These are phyloP conservation scores for Triplophysa yarkandensis DNA, from an alignment of 2,797 vertebrate genomes.

Conservation along the genomic window DNA sequence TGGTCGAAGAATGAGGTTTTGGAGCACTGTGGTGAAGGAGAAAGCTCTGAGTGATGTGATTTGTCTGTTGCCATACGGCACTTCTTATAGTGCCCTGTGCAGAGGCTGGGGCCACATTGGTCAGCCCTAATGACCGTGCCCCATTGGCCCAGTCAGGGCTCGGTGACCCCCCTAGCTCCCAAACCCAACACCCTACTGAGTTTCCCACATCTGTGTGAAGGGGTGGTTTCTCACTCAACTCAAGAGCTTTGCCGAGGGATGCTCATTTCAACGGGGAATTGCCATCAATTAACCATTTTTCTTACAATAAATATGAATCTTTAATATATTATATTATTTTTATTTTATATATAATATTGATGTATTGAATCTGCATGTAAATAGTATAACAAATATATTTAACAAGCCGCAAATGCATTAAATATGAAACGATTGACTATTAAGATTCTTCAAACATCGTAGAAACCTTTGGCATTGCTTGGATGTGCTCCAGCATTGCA, in stretches of 20 bases:
- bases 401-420: no score
- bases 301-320: not conserved
- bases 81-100: conserved; percentile 85
- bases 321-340: no score
- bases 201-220: conserved; percentile 80
- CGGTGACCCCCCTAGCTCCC: conserved; percentile 67
- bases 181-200: conserved; percentile 75
- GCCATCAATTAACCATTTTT: conserved; percentile 35
- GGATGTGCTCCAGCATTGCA: no score
- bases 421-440: no score
- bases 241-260: conserved; percentile 16
- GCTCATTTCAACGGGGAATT: conserved; percentile 40
- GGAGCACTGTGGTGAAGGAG: conserved; percentile 61
- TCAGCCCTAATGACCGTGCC: conserved; percentile 87
- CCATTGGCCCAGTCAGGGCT: conserved; percentile 77
- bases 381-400: no score
- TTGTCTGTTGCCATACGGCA: conserved; percentile 71
- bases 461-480: no score
- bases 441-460: no score
- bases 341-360: no score
- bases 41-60: conserved; percentile 78
- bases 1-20: conserved; percentile 59
- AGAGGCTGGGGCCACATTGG: conserved; percentile 82
- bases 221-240: conserved; percentile 74
- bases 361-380: no score